Base-by-base conservation (phyloP, 1,140 invertebrate species). In the Berghia stephanieae region DNA sequence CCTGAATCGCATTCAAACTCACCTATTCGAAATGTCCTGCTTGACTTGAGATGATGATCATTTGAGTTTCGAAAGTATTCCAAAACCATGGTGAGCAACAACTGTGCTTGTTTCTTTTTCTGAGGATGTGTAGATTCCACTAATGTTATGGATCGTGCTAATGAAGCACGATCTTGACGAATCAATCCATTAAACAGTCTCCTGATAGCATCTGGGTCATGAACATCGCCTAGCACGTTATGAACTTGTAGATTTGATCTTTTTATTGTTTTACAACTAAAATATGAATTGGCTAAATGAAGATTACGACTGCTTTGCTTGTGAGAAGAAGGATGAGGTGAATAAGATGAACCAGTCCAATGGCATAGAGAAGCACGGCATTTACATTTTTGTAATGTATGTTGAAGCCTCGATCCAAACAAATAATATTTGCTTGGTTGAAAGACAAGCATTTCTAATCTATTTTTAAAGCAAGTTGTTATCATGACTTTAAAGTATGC, bases 121-220 rank as follows among this genome's bases (percentile, higher is more conserved):
- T 79, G 71, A 13, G 83, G 85, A 86, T 92, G 87, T 8, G 84
- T 87, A 16, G 91, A 91, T 83, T 92, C 92, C 27, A 92, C 89
- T 36, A 92, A 84, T 49, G 92, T 92, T 67, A 92, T 92, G 8
- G 88, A 86, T 76, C 87, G 85, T 16, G 92, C 91, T 31, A 92
- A 84, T 76, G 85, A 78, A 31, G 85, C 85, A 73, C 91, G 80
- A 4, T 89, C 79, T 16, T 88, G 87, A 24, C 74, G 46, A 21
- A 85, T 67, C 2, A 91, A 74, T 3, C 87, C 87, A 38, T 85
- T 60, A 77, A 83, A 89, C n/a, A 90, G 68, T 31, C 73, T 60
- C 34, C 80, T 36, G 24, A 83, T 77, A 43, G 24, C 40, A 13
- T 67, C 40, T 27, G 77, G 72, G 16, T 60, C 34, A 21, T 80